Base-by-base conservation (phyloP, 1,140 invertebrate genomes). In the Procambarus virginalis region DNA sequence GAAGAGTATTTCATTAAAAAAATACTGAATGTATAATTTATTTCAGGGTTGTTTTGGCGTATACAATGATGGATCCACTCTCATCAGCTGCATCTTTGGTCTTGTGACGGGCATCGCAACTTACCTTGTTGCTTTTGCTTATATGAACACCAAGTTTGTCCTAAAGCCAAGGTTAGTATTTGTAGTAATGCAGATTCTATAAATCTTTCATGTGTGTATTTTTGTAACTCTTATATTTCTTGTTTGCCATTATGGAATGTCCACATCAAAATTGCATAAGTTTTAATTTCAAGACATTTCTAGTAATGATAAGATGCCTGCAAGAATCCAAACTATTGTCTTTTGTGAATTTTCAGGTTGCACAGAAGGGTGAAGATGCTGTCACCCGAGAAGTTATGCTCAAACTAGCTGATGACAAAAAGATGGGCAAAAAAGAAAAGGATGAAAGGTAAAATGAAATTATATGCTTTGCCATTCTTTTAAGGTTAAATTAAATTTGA, bases 391-490 rank as follows among this genome's bases (percentile, higher is more conserved):
- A 99, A 94, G 97, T 99, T 94, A 97, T 96, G 86, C 97, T 97
- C 89, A 98, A 98, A 94, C 95, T 99, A 80, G 96, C 97, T 49
- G 98, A 99, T 94, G 98, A 99, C 93, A 99, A 99, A 94, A 99
- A 99, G 93, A 99, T 99, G 96, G 98, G 97, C 93, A 98, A 98
- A 92, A 99, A 99, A 93, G 99, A 99, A 94, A 99, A 99, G 94
- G 98, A 99, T 94, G 98, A 99, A 94, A 97, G 97, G 97, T 97
- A 94, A 92, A 46, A 51, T 49, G 34, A 4, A 86, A 60, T 55
- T 55, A 55, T 55, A 55, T 12, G 8, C 8, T 48, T 48, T 46
- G 1, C 34, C 34, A 34, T 34, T 34, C 34, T 34, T 34, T 34
- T 1, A 34, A 34, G 34, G 34, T 34, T 34, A 34, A 34, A 34